Base-by-base conservation (phyloP, 2,113 vertebrate genomes). In the Leptodactylus fuscus region DNA sequence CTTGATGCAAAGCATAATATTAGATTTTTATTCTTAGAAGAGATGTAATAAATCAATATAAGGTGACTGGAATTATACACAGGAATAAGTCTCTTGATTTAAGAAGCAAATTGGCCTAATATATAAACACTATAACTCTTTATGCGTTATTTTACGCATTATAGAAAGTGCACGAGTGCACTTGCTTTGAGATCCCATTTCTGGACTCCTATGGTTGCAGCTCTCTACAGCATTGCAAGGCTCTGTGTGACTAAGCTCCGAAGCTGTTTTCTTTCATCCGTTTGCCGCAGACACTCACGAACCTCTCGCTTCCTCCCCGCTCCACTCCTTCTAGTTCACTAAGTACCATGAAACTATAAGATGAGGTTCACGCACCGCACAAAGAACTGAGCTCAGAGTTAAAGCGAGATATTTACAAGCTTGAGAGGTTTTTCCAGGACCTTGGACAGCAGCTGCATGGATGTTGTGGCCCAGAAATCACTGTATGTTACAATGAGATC, bases 41-140 rank as follows among this genome's bases (percentile, higher is more conserved):
- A n/a, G n/a, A n/a, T n/a, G n/a, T n/a, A n/a, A n/a, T n/a, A n/a
- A n/a, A n/a, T n/a, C n/a, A n/a, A n/a, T n/a, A n/a, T n/a, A n/a
- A n/a, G n/a, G n/a, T n/a, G n/a, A n/a, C n/a, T n/a, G n/a, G n/a
- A n/a, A n/a, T n/a, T n/a, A n/a, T n/a, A n/a, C n/a, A n/a, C n/a
- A n/a, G n/a, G n/a, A n/a, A n/a, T n/a, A n/a, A n/a, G n/a, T n/a
- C n/a, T n/a, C n/a, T n/a, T n/a, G 20, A 18, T 60, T 82, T 49
- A 36, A 16, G 4, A 55, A 82, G 15, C 49, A 82, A 70, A 82
- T 71, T 53, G 67, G 44, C 67, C n/a, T 82, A 67, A 48, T 81
- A n/a, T 34, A 36, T 24, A 48, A 73, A 55, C 13, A 22, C 24
- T n/a, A 24, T 55, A 82, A 24, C 11, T 7, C 32, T 67, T 20